A percentile compares a stretch with the other conserved stretches of the same genome.
These are phyloP conservation scores for Triplophysa yarkandensis DNA, from an alignment of 2,797 vertebrate genomes.

Conservation along the genomic window DNA sequence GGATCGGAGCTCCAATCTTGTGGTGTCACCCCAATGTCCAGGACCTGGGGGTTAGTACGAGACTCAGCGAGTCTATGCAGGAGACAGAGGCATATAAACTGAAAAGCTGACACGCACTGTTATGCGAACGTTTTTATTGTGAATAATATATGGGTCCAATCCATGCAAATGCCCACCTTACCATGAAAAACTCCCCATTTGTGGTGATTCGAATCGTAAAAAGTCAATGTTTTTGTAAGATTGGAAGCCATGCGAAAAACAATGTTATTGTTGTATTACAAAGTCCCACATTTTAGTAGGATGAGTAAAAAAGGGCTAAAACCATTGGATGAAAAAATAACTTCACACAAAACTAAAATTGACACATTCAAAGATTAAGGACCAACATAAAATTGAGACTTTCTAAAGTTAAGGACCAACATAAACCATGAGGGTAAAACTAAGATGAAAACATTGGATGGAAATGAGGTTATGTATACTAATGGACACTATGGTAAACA, in stretches of 20 bases:
- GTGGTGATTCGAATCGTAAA: not conserved
- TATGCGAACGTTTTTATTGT: not conserved
- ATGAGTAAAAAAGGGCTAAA: not conserved
- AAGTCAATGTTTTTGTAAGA: not conserved
- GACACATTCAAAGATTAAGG: not conserved
- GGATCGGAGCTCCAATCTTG: constrained; percentile 78
- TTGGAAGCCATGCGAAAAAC: constrained; percentile 13
- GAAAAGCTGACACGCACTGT: not conserved
- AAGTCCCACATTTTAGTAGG: not conserved
- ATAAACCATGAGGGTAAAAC: too few species aligned
- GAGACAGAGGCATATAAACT: not conserved
- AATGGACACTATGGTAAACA: not conserved
- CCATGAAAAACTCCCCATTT: not conserved
- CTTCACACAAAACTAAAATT: not conserved
- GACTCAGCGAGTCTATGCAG: constrained; percentile 85
- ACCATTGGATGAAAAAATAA: not conserved
- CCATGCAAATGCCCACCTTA: not conserved
- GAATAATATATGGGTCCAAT: not conserved
- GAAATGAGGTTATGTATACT: not conserved
- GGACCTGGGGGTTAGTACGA: constrained; percentile 89
- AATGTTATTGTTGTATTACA: not conserved
- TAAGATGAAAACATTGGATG: not conserved
- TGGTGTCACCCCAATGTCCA: constrained; percentile 86
- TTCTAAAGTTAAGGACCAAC: not conserved
- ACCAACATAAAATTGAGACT: not conserved